Base-by-base conservation (phyloP, 2,888 invertebrate genomes). In the Lasioglossum vierecki region DNA sequence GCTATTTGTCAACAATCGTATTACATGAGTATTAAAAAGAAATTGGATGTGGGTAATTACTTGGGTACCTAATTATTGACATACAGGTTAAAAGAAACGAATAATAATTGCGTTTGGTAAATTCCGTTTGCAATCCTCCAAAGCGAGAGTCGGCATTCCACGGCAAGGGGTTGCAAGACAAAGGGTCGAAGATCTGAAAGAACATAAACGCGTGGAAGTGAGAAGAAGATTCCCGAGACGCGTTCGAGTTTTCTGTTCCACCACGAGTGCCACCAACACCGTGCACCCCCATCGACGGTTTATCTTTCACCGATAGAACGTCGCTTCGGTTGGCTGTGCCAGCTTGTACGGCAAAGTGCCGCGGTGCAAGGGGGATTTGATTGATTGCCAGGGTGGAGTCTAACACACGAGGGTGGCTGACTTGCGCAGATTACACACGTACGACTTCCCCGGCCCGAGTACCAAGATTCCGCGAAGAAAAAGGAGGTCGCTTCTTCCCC, bases 311-410 rank as follows among this genome's bases (percentile, higher is more conserved):
- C 89, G 91, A 90, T 90, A 81, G 88, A 88, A 81, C 84, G 79
- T 80, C 82, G 88, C 86, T 85, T 83, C 77, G 83, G 89, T 82
- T 84, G 85, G 86, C 80, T 89, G 83, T 75, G 80, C 81, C 57
- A 63, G 60, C 75, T 81, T 79, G 49, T 74, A 73, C 80, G 81
- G 84, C 78, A 75, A 78, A 63, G 70, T 53, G 60, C 53, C 57
- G 68, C 60, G 76, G 80, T 63, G 73, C 39, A 53, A 81, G 71
- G 85, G 84, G 82, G 72, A 71, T 91, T 92, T 93, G 93, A 93
- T 93, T 93, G 93, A 93, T 93, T 92, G 91, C 84, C 89, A 91
- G 92, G 92, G 93, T 92, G 93, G 93, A 93, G 93, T 93, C 93
- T 93, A 89, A 92, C 91, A 90, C 90, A 91, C 91, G 86, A 88